phyloP scores from a whole-genome alignment of 2,888 invertebrate species.

The Ochropacha duplaris region DNA sequence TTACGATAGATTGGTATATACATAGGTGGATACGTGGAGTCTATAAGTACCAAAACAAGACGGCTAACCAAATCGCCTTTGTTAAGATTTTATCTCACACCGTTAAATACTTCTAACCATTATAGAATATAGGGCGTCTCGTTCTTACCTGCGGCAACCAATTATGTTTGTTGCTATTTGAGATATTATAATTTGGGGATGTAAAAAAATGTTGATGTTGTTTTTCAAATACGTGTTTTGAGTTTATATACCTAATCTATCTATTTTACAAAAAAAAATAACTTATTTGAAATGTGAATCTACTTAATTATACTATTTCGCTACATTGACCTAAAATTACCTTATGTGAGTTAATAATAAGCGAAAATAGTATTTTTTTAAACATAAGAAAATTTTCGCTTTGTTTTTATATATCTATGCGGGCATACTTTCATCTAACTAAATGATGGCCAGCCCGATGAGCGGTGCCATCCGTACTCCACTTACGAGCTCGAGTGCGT shows the following conservation, averaged over 20 bases:
- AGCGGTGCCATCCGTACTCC: constrained; percentile 25
- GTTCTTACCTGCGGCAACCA: constrained; percentile 69
- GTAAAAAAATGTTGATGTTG: constrained; percentile 26
- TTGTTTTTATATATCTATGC: neutral
- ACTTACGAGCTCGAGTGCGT: constrained; percentile 26
- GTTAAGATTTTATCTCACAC: constrained; percentile 81
- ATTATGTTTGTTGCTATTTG: constrained; percentile 65
- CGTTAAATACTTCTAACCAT: constrained; percentile 81
- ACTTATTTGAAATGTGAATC: neutral
- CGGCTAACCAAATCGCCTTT: constrained; percentile 81
- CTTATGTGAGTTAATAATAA: too few relatives aligned
- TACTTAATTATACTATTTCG: neutral
- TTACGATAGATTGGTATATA: constrained; percentile 65
- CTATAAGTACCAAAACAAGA: constrained; percentile 79
- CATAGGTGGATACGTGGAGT: constrained; percentile 74
- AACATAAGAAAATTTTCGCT: too few relatives aligned
- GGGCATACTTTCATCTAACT: neutral
- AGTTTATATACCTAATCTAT: too few relatives aligned
- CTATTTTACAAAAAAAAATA: neutral
- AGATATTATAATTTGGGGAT: constrained; percentile 57
- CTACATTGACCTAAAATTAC: too few relatives aligned
- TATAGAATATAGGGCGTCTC: constrained; percentile 74
- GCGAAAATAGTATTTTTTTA: too few relatives aligned
- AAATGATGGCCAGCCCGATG: constrained; percentile 13
- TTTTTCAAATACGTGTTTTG: constrained; percentile 15